These are phyloP conservation scores for Tor tambroides DNA, from an alignment of 2,113 vertebrate genomes.

Conservation along the genomic window DNA sequence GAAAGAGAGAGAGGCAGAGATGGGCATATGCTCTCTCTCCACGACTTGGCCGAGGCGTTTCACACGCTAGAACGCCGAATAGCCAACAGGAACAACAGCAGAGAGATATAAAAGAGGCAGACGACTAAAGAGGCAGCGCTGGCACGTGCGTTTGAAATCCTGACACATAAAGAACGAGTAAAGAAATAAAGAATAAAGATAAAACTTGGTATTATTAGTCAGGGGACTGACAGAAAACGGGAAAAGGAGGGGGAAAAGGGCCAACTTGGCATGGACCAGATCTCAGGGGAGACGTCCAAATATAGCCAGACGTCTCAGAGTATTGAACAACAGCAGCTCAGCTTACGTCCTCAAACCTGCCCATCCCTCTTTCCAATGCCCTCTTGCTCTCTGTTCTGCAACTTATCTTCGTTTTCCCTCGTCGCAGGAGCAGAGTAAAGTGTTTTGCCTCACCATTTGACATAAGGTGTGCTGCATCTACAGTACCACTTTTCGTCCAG, in stretches of 20 bases:
- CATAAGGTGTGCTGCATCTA: background rate
- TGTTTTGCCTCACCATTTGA: background rate
- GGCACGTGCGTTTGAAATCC: conserved; percentile 30
- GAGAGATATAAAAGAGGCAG: conserved; percentile 29
- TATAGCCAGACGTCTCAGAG: conserved; percentile 63
- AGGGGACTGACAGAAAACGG: conserved; percentile 47
- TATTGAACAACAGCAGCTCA: conserved; percentile 63
- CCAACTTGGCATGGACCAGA: conserved; percentile 52
- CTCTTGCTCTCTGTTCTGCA: background rate
- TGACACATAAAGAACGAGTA: conserved; percentile 18
- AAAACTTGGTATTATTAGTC: conserved; percentile 66
- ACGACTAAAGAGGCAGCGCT: conserved; percentile 18
- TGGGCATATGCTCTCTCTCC: conserved; percentile 69
- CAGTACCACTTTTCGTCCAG: background rate
- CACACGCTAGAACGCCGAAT: conserved; percentile 62
- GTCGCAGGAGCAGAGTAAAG: background rate
- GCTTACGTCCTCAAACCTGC: conserved; percentile 55
- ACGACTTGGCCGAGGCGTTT: conserved; percentile 63
- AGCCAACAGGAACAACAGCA: conserved; percentile 61
- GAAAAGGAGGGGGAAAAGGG: conserved; percentile 53
- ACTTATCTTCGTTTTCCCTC: background rate
- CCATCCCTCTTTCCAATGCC: conserved; percentile 35
- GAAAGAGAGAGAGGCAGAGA: conserved; percentile 56
- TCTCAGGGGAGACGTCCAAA: conserved; percentile 63
- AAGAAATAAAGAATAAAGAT: no score